Conservation (phyloP, 2,113 vertebrate species). For the Indri indri region DNA sequence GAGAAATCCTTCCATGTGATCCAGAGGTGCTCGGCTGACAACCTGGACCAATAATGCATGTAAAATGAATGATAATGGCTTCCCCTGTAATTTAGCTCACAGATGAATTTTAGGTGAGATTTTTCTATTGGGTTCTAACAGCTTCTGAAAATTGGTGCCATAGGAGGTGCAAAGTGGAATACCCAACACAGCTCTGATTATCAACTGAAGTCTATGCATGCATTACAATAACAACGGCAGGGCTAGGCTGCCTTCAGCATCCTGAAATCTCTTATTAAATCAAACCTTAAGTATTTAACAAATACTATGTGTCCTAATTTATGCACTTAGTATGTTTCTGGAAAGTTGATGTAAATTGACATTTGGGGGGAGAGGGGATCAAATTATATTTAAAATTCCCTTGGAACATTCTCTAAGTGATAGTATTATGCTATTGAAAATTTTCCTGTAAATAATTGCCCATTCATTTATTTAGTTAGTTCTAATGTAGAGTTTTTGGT, state of each 20-base stretch:
- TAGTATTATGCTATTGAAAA: background rate
- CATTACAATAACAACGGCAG: background rate
- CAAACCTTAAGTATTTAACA: conserved; percentile 33
- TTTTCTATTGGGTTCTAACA: conserved; percentile 72
- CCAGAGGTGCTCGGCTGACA: background rate
- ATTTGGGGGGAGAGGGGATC: background rate
- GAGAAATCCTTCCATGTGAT: conserved; percentile 3
- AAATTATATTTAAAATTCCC: conserved; percentile 31
- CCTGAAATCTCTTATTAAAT: conserved; percentile 44
- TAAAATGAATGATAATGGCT: conserved; percentile 67
- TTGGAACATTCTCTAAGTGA: background rate
- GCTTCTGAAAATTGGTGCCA: conserved; percentile 78
- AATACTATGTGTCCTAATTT: background rate
- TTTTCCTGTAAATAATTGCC: background rate
- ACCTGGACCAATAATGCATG: background rate
- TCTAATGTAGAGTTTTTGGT: background rate
- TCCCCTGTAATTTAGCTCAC: conserved; percentile 66
- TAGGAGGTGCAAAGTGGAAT: conserved; percentile 73
- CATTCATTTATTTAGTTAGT: background rate
- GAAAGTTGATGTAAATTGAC: background rate
- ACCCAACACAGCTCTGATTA: conserved; percentile 71
- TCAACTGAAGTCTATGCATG: conserved; percentile 29
- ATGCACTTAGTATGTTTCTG: background rate
- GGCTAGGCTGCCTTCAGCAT: background rate
- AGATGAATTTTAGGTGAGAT: conserved; percentile 74